phyloP scores from a whole-genome alignment of 2,888 invertebrate species.

The Lepidocyrtoides sp. region DNA sequence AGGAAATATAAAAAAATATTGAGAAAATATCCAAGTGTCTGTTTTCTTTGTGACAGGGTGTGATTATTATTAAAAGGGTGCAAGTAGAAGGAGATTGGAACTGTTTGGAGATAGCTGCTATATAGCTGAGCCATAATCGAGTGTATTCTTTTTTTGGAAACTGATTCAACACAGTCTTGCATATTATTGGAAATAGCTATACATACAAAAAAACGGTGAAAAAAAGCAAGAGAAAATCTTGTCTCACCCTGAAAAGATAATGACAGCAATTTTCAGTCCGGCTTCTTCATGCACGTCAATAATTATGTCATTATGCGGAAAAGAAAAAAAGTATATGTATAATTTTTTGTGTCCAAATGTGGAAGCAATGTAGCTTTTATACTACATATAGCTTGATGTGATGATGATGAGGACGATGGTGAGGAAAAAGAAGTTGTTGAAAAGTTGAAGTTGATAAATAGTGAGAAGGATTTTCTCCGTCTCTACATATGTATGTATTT shows the following conservation, averaged over 20 bases:
- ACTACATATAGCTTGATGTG: neutral
- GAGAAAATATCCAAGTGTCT: constrained; percentile 1
- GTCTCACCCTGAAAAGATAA: constrained; percentile 11
- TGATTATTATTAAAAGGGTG: neutral
- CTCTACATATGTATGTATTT: neutral
- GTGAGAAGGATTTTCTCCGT: neutral
- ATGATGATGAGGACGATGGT: neutral
- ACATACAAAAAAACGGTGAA: no score
- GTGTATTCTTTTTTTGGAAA: no score
- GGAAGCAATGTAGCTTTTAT: neutral
- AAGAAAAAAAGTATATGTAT: constrained; percentile 26
- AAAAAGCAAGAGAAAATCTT: neutral
- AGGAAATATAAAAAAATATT: neutral
- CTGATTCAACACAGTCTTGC: no score
- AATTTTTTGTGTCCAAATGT: neutral
- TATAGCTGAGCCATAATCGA: no score
- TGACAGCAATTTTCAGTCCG: constrained; percentile 10
- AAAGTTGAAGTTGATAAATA: constrained; percentile 43
- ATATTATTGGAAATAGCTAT: no score
- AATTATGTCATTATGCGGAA: constrained; percentile 71
- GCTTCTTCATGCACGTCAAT: constrained; percentile 16
- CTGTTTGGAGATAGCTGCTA: neutral
- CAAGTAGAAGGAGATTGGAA: neutral
- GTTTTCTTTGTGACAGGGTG: neutral
- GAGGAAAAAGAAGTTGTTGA: constrained; percentile 32